Conservation (phyloP, 2,113 vertebrate genomes). For the Triplophysa siluroides region DNA sequence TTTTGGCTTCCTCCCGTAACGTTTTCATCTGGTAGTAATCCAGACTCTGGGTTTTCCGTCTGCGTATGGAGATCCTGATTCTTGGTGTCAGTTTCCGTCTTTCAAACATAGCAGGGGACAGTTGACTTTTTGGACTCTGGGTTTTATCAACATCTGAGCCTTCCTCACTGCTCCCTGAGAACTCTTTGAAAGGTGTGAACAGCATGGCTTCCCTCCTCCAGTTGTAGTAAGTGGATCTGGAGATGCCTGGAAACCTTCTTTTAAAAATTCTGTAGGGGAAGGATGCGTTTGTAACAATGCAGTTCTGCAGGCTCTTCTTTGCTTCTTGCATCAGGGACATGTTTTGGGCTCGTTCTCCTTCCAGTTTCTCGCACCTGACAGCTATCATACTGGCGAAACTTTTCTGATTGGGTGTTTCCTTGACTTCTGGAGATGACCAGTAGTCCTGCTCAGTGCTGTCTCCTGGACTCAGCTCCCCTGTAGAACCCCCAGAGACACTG, state of each 20-base stretch:
- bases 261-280: slow-evolving; percentile 93
- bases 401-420: slow-evolving; percentile 59
- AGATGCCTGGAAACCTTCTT: slow-evolving; percentile 89
- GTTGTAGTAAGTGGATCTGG: slow-evolving; percentile 95
- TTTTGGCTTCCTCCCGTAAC: slow-evolving; percentile 80
- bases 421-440: slow-evolving; percentile 73
- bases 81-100: slow-evolving; percentile 45
- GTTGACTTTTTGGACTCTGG: slow-evolving; percentile 64
- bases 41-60: slow-evolving; percentile 59
- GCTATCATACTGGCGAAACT: slow-evolving; percentile 66
- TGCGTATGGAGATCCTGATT: slow-evolving; percentile 59
- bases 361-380: slow-evolving; percentile 62
- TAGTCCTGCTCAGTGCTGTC: slow-evolving; percentile 73
- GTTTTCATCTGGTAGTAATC: slow-evolving; percentile 79
- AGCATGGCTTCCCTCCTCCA: slow-evolving; percentile 93
- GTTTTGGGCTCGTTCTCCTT: slow-evolving; percentile 70
- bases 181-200: slow-evolving; percentile 79
- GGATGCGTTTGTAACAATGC: slow-evolving; percentile 84
- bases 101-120: slow-evolving; percentile 41
- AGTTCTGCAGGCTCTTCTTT: slow-evolving; percentile 87
- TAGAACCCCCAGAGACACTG: slow-evolving; percentile 64
- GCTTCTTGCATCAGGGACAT: slow-evolving; percentile 87
- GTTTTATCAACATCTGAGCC: slow-evolving; percentile 71
- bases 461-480: slow-evolving; percentile 70
- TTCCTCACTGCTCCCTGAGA: slow-evolving; percentile 67